Evolutionary conservation across 2,888 invertebrate species (phyloP), one percentile per base, ranked within the genome.

Genomic region (Apotomis betuletana): DNA sequence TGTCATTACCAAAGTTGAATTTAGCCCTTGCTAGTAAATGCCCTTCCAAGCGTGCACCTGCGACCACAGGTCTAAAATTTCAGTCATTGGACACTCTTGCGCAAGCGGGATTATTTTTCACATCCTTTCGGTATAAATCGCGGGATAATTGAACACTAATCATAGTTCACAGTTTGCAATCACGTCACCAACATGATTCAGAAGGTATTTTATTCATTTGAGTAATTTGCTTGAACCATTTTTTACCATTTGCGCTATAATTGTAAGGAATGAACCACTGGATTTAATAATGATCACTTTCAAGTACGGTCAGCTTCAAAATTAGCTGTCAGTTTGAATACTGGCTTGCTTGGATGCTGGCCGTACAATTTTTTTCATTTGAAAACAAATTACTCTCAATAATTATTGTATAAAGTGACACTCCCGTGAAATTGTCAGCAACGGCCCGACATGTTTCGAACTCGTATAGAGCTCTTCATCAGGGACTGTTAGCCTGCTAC

Each of bases 21-120:
- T 41, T 41, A 41, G 6, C 41, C 5, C 41, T 6, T 6, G 5
- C 41, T 41, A 41, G 41, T 41, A 6, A 41, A 41, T 6, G 41
- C 41, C 3, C 49, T 10, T 8, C 0, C 12, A 3, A 49, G 6
- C 10, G 9, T 9, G 49, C 67, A 57, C 67, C 71, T 52, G 59
- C 38, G 36, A 61, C 67, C 78, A 84, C 81, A 79, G 77, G 9
- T 90, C 87, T 81, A 64, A 54, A 87, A 82, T 90, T 78, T 80
- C 79, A 67, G 87, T 79, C 80, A 90, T 78, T 65, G 58, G 79
- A 92, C 87, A 90, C 77, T 80, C 80, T 92, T 92, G 84, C 88
- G 85, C 83, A 87, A 85, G 79, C 38, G 74, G 87, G 88, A 89
- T 92, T 85, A 80, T 81, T 90, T 92, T 92, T 87, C 91, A 89